Base-by-base conservation (phyloP, 1,140 invertebrate species). In the Reticulitermes speratus region DNA sequence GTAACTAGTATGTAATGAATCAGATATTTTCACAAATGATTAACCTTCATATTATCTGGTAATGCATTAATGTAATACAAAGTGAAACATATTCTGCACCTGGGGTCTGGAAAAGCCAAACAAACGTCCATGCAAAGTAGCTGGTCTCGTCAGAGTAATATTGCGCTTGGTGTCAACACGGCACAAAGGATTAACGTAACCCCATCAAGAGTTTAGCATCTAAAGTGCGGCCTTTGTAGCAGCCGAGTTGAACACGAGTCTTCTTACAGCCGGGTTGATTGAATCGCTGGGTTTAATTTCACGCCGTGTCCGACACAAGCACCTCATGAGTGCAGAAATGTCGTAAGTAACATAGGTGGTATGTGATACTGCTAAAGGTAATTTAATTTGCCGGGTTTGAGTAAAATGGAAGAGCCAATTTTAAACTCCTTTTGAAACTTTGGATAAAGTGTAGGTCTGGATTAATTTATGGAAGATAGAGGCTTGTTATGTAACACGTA, bases 141-240 rank as follows among this genome's bases (percentile, higher is more conserved):
- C 65, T 30, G 19, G 59, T 19, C 52, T 55, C 52, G 52, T 21
- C 52, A 55, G 19, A 19, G 52, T 55, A 75, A 75, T 75, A 75
- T 75, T 30, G n/a, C 25, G 65, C 65, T 21, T 55, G 52, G 52
- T 55, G 52, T 55, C 19, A 55, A 25, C 65, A 30, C 65, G 16
- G n/a, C 65, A 75, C 65, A 75, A 75, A 75, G 65, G 65, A n/a
- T 75, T 75, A 75, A 14, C 65, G 65, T 75, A 75, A 75, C 65
- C 65, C 65, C 65, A 75, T 75, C 65, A 75, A 16, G 65, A 75
- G 65, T 75, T 75, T 30, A 75, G 65, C 65, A 16, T 75, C 65
- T 30, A 30, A 25, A 25, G 65, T 14, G 52, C 65, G 25, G 65
- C 65, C 65, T 75, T 75, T 75, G 65, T 75, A 75, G n/a, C 65